phyloP scores from a whole-genome alignment of 1,140 invertebrate species.

The Lasioglossum albipes region DNA sequence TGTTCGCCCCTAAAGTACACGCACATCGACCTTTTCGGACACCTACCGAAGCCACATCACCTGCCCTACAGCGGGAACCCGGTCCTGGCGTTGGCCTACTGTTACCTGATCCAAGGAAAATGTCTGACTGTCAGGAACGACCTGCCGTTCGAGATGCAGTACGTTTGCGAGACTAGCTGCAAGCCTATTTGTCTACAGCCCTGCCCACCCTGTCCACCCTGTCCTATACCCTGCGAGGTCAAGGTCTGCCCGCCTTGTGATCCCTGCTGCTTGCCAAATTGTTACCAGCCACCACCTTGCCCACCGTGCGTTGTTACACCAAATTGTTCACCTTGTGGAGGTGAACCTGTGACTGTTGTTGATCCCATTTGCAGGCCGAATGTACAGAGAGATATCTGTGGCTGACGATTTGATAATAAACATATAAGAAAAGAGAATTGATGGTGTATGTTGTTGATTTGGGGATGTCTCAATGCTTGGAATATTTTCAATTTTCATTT shows the following conservation, averaged over 20 bases:
- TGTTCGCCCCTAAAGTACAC: conserved; percentile 74
- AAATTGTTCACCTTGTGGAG: conserved; percentile 16
- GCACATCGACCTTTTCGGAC: conserved; percentile 71
- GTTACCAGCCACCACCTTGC: conserved; percentile 8
- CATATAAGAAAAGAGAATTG: not conserved
- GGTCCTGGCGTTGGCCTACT: conserved; percentile 71
- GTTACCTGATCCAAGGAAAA: conserved; percentile 74
- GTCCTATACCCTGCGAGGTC: conserved; percentile 11
- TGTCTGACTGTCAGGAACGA: conserved; percentile 68
- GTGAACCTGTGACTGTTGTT: conserved; percentile 43
- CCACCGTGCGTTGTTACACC: conserved; percentile 4
- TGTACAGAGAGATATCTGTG: conserved; percentile 34
- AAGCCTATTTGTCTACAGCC: conserved; percentile 63
- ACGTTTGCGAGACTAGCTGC: conserved; percentile 65
- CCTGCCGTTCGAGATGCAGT: conserved; percentile 66
- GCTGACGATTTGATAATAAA: conserved; percentile 1
- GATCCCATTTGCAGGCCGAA: conserved; percentile 61
- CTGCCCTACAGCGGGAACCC: conserved; percentile 71
- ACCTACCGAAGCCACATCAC: conserved; percentile 53
- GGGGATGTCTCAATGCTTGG: too few relatives aligned
- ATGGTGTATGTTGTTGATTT: too few relatives aligned
- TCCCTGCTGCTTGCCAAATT: conserved; percentile 12
- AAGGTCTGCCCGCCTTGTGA: conserved; percentile 41
- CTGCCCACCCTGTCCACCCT: conserved; percentile 51
- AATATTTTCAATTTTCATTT: too few relatives aligned